These are phyloP conservation scores for Andrena haemorrhoa DNA, from an alignment of 2,888 invertebrate species.

Conservation along the genomic window DNA sequence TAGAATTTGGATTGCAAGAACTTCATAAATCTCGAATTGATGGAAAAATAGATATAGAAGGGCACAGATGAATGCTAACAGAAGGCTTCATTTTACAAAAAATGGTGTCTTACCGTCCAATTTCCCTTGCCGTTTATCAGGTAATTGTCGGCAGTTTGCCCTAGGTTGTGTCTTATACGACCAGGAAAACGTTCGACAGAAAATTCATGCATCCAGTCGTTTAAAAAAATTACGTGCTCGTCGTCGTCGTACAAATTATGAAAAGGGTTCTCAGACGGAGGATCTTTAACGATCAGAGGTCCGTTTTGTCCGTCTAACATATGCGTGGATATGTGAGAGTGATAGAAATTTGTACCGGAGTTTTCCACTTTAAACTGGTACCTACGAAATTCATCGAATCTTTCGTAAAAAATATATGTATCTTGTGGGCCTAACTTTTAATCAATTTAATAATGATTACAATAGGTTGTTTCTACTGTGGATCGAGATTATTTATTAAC, in stretches of 20 bases:
- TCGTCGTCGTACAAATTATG: slow-evolving; percentile 52
- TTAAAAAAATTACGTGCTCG: slow-evolving; percentile 53
- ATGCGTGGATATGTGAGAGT: slow-evolving; percentile 64
- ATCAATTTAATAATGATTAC: too few relatives aligned
- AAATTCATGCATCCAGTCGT: slow-evolving; percentile 86
- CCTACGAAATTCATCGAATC: slow-evolving; percentile 33
- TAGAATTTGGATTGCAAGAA: too few relatives aligned
- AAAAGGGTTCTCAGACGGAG: slow-evolving; percentile 51
- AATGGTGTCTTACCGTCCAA: slow-evolving; percentile 46
- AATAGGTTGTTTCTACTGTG: too few relatives aligned
- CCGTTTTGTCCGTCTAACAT: slow-evolving; percentile 68
- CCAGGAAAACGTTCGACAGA: slow-evolving; percentile 92
- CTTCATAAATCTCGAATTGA: not conserved
- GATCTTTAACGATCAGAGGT: slow-evolving; percentile 56
- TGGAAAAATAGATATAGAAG: too few relatives aligned
- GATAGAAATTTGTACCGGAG: slow-evolving; percentile 72
- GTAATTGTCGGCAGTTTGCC: slow-evolving; percentile 92
- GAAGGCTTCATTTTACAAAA: not conserved
- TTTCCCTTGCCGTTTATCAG: slow-evolving; percentile 93
- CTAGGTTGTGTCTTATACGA: slow-evolving; percentile 86
- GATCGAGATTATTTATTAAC: too few relatives aligned
- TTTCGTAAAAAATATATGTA: not conserved
- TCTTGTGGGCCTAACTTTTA: too few relatives aligned
- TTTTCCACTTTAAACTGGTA: slow-evolving; percentile 64
- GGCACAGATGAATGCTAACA: not conserved